Evolutionary conservation across 2,888 invertebrate genomes (phyloP), one percentile per base, ranked within the genome.

Genomic region (Altica lythri): DNA sequence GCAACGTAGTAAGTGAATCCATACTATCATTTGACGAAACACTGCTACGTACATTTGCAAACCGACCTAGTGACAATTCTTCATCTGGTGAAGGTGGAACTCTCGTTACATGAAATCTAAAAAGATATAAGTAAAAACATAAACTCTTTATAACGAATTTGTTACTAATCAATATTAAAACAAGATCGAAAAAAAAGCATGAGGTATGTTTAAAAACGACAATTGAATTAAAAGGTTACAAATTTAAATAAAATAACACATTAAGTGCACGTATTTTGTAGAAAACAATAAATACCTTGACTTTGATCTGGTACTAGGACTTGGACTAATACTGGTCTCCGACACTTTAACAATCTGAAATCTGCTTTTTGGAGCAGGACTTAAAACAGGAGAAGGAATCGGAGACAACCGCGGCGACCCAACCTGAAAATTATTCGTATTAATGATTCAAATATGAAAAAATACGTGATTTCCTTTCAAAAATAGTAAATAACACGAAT

Each of bases 11-110:
- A 35, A 71, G 61, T 10, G 69, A 70, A 51, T 71, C 71, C 46
- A 69, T 64, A 56, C 71, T 71, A 54, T 71, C 70, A 58, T 68
- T 71, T 16, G 71, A 70, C 5, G 71, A 71, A 14, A 70, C 69
- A 46, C 68, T 69, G 53, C 69, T 69, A 22, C 69, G 61, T 10
- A 68, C 67, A 58, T 69, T 70, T 3, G 68, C 67, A 54, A 71
- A 71, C 10, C 63, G 59, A n/a, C 64, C 65, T 4, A 62, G 30
- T 17, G 47, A 38, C 16, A 62, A 25, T n/a, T 69, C 68, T 22
- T 70, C 69, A 40, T 70, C 71, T 16, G 66, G 65, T 3, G 68
- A 68, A 9, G 64, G 57, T 32, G 60, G 59, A 8, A 70, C 70
- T 42, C 55, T 57, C 9, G 68, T 69, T 18, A 70, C 70, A 32